phyloP scores from a whole-genome alignment of 2,797 vertebrate genomes.

The Neosilurus mollespiculum region DNA sequence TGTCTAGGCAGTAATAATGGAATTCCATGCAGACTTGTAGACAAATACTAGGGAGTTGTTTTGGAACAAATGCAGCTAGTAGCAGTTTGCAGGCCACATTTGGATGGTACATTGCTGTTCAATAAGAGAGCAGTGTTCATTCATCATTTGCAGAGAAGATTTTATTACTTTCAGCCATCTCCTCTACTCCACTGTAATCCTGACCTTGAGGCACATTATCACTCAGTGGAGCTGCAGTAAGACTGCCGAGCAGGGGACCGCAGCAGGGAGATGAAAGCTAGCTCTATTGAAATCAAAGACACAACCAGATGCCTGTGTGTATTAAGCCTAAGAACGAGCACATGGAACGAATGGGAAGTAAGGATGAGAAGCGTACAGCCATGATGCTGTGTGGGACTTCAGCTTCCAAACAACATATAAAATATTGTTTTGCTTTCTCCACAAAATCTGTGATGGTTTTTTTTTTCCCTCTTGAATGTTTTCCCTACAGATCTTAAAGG shows the following conservation, averaged over 20 bases:
- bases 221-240: conserved; percentile 30
- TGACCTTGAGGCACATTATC: conserved; percentile 48
- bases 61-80: conserved; percentile 1
- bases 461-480: background rate
- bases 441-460: background rate
- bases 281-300: conserved; percentile 38
- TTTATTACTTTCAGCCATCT: conserved; percentile 31
- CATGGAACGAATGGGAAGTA: conserved; percentile 20
- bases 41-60: conserved; percentile 12
- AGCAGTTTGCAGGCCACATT: conserved; percentile 12
- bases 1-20: background rate
- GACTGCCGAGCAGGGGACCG: conserved; percentile 27
- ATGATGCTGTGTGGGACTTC: conserved; percentile 10
- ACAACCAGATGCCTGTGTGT: conserved; percentile 26
- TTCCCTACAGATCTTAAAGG: conserved; percentile 87
- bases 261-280: conserved; percentile 33
- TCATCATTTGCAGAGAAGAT: conserved; percentile 39
- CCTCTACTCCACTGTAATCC: conserved; percentile 38
- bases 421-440: conserved; percentile 12
- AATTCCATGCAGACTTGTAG: background rate
- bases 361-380: background rate
- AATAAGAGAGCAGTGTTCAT: conserved; percentile 32
- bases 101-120: conserved; percentile 13
- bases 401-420: background rate
- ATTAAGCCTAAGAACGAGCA: conserved; percentile 17